phyloP scores from a whole-genome alignment of 2,888 invertebrate species.

The Schizotus pectinicornis region DNA sequence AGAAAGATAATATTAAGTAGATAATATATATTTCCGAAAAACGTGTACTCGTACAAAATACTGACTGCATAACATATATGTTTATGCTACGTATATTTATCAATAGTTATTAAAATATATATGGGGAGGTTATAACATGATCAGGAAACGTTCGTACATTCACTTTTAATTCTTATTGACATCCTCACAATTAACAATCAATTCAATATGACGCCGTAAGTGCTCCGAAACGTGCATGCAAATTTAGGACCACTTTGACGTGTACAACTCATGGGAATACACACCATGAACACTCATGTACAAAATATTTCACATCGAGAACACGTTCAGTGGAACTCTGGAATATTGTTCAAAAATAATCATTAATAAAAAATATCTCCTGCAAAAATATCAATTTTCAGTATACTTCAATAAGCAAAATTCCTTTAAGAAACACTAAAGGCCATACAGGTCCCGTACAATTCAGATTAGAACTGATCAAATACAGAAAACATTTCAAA shows the following conservation, averaged over 20 bases:
- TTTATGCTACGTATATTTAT: slow-evolving; percentile 55
- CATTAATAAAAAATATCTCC: slow-evolving; percentile 49
- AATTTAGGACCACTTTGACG: slow-evolving; percentile 16
- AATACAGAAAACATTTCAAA: slow-evolving; percentile 26
- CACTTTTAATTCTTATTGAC: slow-evolving; percentile 55
- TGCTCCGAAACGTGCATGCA: slow-evolving; percentile 35
- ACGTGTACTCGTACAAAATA: slow-evolving; percentile 61
- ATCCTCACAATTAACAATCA: slow-evolving; percentile 57
- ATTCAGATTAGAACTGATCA: slow-evolving; percentile 46
- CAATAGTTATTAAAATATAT: slow-evolving; percentile 55
- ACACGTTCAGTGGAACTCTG: slow-evolving; percentile 60
- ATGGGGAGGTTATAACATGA: slow-evolving; percentile 54
- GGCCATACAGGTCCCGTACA: slow-evolving; percentile 46
- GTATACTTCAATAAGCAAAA: slow-evolving; percentile 52
- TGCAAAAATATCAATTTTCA: slow-evolving; percentile 54
- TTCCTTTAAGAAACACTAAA: slow-evolving; percentile 49
- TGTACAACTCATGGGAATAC: slow-evolving; percentile 42
- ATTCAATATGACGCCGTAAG: slow-evolving; percentile 50
- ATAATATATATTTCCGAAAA: slow-evolving; percentile 58
- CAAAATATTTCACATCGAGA: slow-evolving; percentile 59
- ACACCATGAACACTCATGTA: slow-evolving; percentile 52
- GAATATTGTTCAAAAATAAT: slow-evolving; percentile 52
- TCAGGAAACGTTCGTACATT: slow-evolving; percentile 49
- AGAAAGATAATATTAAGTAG: slow-evolving; percentile 59
- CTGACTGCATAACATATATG: slow-evolving; percentile 54